Base-by-base conservation (phyloP, 2,797 vertebrate genomes). In the Rhyacichthys aspro region DNA sequence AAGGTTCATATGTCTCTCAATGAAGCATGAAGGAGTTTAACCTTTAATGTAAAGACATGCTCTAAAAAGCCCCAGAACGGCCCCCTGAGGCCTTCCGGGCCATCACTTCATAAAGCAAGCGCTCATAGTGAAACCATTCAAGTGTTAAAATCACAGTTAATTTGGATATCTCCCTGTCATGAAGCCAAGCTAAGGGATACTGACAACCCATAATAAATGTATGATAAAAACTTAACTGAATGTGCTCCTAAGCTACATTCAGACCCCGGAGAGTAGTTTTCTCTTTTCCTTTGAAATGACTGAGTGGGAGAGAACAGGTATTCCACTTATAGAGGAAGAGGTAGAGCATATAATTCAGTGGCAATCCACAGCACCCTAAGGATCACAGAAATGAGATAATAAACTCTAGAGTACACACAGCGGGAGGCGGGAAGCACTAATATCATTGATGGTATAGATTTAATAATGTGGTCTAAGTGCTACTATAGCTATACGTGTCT, bases 331-430 rank as follows among this genome's bases (percentile, higher is more conserved):
- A 67, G 34, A 75, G 82, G 66, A 46, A 79, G 75, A 57, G 28
- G 18, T 17, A 43, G 46, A 71, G 44, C 43, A 34, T 65, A 64
- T 82, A 74, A 83, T 78, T 84, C 63, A 75, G 72, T 32, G 52
- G 70, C 53, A 73, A 81, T 44, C 76, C 77, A 85, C 72, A 79
- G 80, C 62, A 57, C 74, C 75, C 66, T 7, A 50, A 80, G 78
- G 76, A 84, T 60, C 63, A 58, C 33, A 45, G 59, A 62, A 72
- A 72, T 55, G 63, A 77, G 69, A 85, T 84, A 76, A 86, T 84
- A 83, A 84, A 79, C 59, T 80, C 61, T 42, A 59, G 63, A 80
- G 75, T 63, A 70, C 64, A 76, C 71, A 67, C 34, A 44, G 14
- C 12, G 28, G 43, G 45, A 67, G 44, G 63, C 18, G 44, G 38